A percentile compares a stretch with the other conserved stretches of the same genome.
phyloP scores from a whole-genome alignment of 2,797 vertebrate genomes.

The Potorous gilbertii region DNA sequence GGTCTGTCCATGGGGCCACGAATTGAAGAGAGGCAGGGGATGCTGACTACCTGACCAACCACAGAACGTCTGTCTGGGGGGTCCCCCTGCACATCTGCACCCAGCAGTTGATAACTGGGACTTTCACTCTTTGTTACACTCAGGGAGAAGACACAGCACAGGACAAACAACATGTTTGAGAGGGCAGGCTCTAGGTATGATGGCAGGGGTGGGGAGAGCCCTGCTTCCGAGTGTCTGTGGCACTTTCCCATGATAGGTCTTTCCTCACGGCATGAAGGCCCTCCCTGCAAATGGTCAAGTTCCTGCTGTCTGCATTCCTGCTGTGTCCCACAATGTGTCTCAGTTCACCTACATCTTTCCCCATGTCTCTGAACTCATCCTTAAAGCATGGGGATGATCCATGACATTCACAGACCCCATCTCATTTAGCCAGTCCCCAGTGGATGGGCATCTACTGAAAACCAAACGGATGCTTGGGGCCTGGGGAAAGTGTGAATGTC shows the following conservation, averaged over 20 bases:
- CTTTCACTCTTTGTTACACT: not conserved
- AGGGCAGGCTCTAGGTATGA: too few relatives aligned
- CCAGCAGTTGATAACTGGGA: not conserved
- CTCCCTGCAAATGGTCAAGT: too few relatives aligned
- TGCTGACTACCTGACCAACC: not conserved
- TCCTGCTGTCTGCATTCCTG: too few relatives aligned
- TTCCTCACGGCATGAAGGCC: too few relatives aligned
- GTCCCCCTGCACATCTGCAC: too few relatives aligned
- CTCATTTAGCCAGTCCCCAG: not conserved
- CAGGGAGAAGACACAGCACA: too few relatives aligned
- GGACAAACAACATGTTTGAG: too few relatives aligned
- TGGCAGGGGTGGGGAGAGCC: too few relatives aligned
- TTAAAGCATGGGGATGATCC: not conserved
- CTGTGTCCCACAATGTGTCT: not conserved
- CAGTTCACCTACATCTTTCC: not conserved
- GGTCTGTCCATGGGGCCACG: not conserved
- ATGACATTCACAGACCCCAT: too few relatives aligned
- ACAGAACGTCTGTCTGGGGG: not conserved
- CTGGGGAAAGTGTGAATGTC: too few relatives aligned
- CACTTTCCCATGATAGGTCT: not conserved
- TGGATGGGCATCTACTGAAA: not conserved
- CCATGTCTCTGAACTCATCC: not conserved
- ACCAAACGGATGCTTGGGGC: too few relatives aligned
- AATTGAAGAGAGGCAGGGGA: not conserved
- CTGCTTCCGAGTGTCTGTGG: not conserved